Percentiles rank a stretch among this genome's conserved stretches.
phyloP scores from a whole-genome alignment of 2,113 vertebrate species.

The Microtus montanus region DNA sequence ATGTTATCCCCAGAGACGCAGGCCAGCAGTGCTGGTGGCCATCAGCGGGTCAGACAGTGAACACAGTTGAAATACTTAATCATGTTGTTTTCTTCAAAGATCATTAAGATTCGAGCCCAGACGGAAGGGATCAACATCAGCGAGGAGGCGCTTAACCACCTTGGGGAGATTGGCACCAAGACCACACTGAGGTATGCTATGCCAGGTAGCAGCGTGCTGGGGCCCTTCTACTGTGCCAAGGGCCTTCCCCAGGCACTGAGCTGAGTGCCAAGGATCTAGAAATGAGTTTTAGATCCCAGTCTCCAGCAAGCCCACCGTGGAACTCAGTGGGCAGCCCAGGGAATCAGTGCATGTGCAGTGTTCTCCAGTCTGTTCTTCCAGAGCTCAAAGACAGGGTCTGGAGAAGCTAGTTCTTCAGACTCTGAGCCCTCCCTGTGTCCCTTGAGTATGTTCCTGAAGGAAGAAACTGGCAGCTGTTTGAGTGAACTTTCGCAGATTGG shows the following conservation, averaged over 20 bases:
- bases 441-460: background rate
- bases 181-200: conserved; percentile 97
- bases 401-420: background rate
- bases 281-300: background rate
- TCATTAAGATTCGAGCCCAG: conserved; percentile 98
- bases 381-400: background rate
- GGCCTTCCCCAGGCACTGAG: background rate
- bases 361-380: background rate
- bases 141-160: conserved; percentile 94
- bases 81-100: conserved; percentile 84
- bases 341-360: accelerated
- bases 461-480: background rate
- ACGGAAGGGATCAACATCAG: conserved; percentile 96
- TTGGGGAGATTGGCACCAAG: conserved; percentile 97
- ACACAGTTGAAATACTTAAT: background rate
- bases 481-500: background rate
- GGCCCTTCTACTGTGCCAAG: background rate
- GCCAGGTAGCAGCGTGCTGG: background rate
- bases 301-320: background rate
- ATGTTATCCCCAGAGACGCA: background rate
- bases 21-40: background rate
- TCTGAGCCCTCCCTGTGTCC: background rate
- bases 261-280: background rate
- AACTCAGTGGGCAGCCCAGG: background rate
- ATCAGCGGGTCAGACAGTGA: background rate